These are phyloP conservation scores for Luehdorfia chinensis DNA, from an alignment of 1,140 invertebrate genomes.

Conservation along the genomic window DNA sequence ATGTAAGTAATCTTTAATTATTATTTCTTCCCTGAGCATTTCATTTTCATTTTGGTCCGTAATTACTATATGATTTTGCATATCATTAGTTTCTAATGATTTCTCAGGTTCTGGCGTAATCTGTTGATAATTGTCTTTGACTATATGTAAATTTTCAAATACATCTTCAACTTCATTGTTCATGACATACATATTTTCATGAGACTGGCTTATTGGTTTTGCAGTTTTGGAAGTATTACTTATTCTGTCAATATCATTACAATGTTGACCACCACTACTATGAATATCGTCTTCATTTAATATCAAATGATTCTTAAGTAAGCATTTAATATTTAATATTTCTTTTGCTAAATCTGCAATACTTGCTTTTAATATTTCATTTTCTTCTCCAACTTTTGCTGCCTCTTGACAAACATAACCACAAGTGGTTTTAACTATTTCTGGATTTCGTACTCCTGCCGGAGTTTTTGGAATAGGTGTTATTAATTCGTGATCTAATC, in stretches of 20 bases:
- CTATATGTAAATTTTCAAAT: not conserved
- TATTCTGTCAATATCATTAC: too few species aligned
- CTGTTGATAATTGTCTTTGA: not conserved
- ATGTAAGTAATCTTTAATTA: not conserved
- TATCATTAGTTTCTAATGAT: not conserved
- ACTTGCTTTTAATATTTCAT: not conserved
- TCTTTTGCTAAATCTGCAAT: not conserved
- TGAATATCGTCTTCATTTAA: too few species aligned
- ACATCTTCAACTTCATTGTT: too few species aligned
- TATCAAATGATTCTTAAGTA: not conserved
- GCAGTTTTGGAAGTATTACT: too few species aligned
- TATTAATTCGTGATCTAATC: constrained; percentile 36
- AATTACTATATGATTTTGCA: not conserved
- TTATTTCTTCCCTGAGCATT: not conserved
- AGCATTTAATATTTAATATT: not conserved
- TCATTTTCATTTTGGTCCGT: not conserved
- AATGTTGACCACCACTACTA: too few species aligned
- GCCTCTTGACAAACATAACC: not conserved
- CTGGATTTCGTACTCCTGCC: constrained; percentile 19
- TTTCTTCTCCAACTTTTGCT: constrained; percentile 7
- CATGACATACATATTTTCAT: too few species aligned
- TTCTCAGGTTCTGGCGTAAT: not conserved
- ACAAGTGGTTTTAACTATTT: not conserved
- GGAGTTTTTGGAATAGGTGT: constrained; percentile 55
- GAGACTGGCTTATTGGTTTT: too few species aligned